Percentiles rank a stretch among this genome's conserved stretches.
phyloP scores from a whole-genome alignment of 2,797 vertebrate species.

The Dryobates pubescens region DNA sequence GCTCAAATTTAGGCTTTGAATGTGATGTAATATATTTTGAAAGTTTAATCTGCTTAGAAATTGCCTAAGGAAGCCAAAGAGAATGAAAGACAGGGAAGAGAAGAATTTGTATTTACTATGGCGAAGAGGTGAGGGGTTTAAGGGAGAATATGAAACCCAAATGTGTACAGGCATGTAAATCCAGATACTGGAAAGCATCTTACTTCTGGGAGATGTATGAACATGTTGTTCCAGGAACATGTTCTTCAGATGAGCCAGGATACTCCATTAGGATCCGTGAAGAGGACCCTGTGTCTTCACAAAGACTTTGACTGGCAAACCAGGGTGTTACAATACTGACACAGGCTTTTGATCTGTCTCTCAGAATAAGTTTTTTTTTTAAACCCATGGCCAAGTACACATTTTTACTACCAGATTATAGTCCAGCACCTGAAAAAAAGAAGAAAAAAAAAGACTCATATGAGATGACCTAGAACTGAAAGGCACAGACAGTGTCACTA shows the following conservation, averaged over 20 bases:
- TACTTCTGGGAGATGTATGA: not conserved
- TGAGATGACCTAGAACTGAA: not conserved
- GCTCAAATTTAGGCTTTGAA: not conserved
- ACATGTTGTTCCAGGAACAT: not conserved
- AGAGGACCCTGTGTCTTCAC: not conserved
- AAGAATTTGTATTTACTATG: not conserved
- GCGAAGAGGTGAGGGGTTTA: not conserved
- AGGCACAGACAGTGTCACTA: not conserved
- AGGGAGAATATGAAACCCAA: not conserved
- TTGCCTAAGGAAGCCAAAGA: not conserved
- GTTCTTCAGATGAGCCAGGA: not conserved
- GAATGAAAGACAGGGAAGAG: not conserved
- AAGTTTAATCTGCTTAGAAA: not conserved
- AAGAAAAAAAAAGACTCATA: not conserved
- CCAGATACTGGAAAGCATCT: not conserved
- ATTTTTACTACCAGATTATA: not conserved
- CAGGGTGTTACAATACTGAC: not conserved
- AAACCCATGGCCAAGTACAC: not conserved
- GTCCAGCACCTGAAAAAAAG: not conserved
- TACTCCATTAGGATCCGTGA: not conserved
- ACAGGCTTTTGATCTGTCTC: not conserved
- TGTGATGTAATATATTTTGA: not conserved
- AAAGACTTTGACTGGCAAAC: not conserved
- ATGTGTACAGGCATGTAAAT: not conserved
- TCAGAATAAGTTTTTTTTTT: not conserved